Conservation (phyloP, 1,140 invertebrate species). For the Leptinotarsa texana region DNA sequence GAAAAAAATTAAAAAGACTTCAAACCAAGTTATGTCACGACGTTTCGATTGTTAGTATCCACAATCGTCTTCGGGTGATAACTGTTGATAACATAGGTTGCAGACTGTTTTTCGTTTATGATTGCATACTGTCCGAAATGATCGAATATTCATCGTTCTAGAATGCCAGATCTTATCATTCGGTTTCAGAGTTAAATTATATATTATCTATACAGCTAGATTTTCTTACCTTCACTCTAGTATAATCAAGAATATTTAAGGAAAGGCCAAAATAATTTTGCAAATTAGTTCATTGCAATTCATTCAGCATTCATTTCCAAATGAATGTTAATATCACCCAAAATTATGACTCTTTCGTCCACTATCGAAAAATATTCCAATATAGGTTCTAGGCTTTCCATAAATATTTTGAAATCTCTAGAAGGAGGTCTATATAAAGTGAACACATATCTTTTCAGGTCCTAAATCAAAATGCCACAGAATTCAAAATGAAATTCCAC, state of each 20-base stretch:
- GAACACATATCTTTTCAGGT: neutral
- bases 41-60: too few species aligned
- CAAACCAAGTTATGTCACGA: too few species aligned
- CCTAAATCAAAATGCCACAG: neutral
- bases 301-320: neutral
- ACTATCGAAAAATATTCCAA: neutral
- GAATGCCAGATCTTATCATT: neutral
- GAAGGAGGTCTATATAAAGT: neutral
- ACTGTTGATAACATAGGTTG: too few species aligned
- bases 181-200: neutral
- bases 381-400: neutral
- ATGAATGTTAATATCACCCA: neutral
- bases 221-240: neutral
- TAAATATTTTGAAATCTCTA: neutral
- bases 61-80: too few species aligned
- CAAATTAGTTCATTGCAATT: too few species aligned
- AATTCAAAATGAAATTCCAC: neutral
- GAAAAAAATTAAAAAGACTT: too few species aligned
- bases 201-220: conserved; percentile 9
- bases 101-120: neutral
- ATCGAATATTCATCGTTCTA: neutral
- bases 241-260: too few species aligned
- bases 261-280: too few species aligned
- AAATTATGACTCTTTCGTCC: conserved; percentile 3
- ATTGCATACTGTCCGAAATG: conserved; percentile 2